These are phyloP conservation scores for Echinometra lucunter DNA, from an alignment of 53 echinoderm and acorn worm species.

Conservation along the genomic window DNA sequence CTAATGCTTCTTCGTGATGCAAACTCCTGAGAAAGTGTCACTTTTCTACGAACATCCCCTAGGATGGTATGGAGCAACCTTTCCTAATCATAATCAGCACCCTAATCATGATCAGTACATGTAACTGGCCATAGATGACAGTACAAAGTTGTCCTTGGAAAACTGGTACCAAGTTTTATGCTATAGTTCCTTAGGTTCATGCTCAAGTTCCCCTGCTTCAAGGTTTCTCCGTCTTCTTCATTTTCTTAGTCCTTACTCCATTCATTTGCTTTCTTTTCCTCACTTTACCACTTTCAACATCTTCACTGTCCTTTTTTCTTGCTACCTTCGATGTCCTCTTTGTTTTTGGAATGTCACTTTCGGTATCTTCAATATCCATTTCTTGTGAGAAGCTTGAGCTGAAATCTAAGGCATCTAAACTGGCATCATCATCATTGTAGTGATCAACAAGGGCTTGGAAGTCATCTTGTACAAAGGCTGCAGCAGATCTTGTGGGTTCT, in stretches of 20 bases:
- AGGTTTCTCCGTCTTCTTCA: slow-evolving; percentile 1
- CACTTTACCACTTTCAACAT: not conserved
- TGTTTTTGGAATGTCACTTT: not conserved
- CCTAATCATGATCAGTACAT: not conserved
- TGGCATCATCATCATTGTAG: not conserved
- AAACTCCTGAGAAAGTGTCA: no score
- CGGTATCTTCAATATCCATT: not conserved
- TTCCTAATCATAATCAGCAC: no score
- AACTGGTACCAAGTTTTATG: not conserved
- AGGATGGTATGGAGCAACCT: no score
- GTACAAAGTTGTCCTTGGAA: not conserved
- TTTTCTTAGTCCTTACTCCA: slow-evolving; percentile 11
- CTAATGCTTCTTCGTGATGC: no score
- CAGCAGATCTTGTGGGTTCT: not conserved
- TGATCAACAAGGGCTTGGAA: slow-evolving; percentile 59
- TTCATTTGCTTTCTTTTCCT: not conserved
- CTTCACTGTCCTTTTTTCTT: not conserved
- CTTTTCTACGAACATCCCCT: no score
- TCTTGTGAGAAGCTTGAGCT: not conserved
- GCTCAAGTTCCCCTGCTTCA: no score
- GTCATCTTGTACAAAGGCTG: slow-evolving; percentile 73
- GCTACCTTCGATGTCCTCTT: not conserved
- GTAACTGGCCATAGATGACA: not conserved
- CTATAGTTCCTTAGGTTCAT: not conserved
- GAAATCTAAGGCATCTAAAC: slow-evolving; percentile 7